Evolutionary conservation across 2,113 vertebrate genomes (phyloP).

Genomic region (Chinchilla lanigera): DNA sequence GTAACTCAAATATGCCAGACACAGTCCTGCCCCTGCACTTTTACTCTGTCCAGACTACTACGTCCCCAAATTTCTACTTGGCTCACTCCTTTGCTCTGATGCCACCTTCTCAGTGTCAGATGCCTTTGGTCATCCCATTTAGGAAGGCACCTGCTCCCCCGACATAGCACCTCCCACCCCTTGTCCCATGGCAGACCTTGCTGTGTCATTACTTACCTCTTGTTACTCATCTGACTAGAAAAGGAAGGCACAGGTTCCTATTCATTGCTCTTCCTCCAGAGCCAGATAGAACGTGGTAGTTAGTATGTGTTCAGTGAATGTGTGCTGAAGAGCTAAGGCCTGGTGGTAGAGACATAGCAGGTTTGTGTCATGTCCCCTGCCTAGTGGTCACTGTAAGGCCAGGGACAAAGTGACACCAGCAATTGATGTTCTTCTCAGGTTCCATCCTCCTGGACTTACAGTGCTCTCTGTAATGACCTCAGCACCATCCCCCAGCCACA

Average conservation of each 20-base stretch:
- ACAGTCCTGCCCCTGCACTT: neutral
- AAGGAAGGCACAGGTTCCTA: neutral
- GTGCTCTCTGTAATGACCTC: neutral
- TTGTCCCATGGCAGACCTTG: neutral
- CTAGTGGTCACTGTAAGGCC: neutral
- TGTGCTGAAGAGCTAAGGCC: neutral
- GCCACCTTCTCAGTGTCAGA: neutral
- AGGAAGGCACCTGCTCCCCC: too few relatives aligned
- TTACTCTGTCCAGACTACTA: neutral
- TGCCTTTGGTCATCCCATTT: too few relatives aligned
- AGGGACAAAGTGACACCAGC: neutral
- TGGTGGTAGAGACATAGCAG: neutral
- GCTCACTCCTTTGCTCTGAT: neutral
- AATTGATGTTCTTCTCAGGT: neutral
- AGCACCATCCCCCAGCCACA: neutral
- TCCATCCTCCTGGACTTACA: neutral
- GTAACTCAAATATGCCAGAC: neutral
- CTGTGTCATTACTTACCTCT: too few relatives aligned
- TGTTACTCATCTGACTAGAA: neutral
- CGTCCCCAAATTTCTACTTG: neutral
- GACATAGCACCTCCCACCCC: neutral
- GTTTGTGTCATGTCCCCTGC: neutral
- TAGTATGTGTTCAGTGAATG: neutral
- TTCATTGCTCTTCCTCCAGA: neutral
- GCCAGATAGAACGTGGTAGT: neutral